These are phyloP conservation scores for Acipenser ruthenus DNA, from an alignment of 2,797 vertebrate species.

Conservation along the genomic window DNA sequence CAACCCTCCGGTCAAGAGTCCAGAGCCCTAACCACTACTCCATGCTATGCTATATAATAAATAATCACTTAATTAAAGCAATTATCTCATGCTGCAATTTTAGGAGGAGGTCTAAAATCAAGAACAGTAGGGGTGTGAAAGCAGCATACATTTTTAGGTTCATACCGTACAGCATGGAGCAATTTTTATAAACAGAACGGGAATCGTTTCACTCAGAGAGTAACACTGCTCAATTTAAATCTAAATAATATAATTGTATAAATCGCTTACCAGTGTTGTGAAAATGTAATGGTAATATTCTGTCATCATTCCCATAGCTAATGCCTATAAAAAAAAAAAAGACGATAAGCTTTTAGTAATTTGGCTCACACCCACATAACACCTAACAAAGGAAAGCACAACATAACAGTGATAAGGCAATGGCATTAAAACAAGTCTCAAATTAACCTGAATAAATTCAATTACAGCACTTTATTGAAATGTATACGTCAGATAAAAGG, in stretches of 20 bases:
- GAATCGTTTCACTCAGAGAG: too few species aligned
- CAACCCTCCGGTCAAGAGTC: too few species aligned
- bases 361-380: conserved; percentile 27
- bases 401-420: conserved; percentile 20
- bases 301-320: conserved; percentile 99
- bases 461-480: conserved; percentile 40
- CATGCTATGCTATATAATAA: too few species aligned
- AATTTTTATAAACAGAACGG: too few species aligned
- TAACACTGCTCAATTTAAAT: neutral
- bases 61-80: too few species aligned
- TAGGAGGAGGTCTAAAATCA: too few species aligned
- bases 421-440: conserved; percentile 29
- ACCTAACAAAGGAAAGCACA: conserved; percentile 29
- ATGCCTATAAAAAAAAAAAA: conserved; percentile 64
- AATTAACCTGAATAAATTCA: conserved; percentile 41
- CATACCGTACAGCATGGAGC: too few species aligned
- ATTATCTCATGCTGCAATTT: too few species aligned
- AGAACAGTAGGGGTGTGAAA: too few species aligned
- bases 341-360: conserved; percentile 24
- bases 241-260: neutral
- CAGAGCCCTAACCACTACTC: too few species aligned
- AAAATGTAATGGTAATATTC: conserved; percentile 99
- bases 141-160: too few species aligned
- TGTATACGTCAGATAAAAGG: conserved; percentile 1
- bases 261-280: conserved; percentile 90